These are phyloP conservation scores for Sebastolobus altivelis DNA, from an alignment of 2,797 vertebrate genomes.

Conservation along the genomic window DNA sequence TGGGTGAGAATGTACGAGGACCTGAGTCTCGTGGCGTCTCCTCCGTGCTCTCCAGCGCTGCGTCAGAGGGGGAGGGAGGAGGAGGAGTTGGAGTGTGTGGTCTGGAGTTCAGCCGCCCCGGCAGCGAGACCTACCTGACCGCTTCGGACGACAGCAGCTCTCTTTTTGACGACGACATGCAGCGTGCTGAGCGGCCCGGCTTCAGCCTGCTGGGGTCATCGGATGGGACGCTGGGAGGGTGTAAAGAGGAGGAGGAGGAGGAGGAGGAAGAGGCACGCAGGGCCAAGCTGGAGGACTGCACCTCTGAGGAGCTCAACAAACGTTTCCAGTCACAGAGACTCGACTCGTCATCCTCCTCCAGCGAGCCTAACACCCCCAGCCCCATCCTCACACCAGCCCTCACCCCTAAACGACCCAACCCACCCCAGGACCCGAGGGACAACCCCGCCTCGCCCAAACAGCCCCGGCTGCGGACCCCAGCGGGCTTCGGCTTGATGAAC, in stretches of 20 bases:
- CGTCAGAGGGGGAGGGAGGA: slow-evolving; percentile 85
- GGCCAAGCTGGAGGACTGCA: slow-evolving; percentile 83
- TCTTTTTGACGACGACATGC: slow-evolving; percentile 92
- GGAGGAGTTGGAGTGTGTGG: slow-evolving; percentile 58
- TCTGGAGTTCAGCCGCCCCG: slow-evolving; percentile 81
- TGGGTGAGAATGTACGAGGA: slow-evolving; percentile 54
- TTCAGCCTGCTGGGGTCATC: slow-evolving; percentile 62
- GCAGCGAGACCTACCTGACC: slow-evolving; percentile 92
- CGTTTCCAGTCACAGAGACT: slow-evolving; percentile 92
- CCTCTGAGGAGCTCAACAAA: slow-evolving; percentile 92
- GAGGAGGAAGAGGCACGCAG: slow-evolving; percentile 26
- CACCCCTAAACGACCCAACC: slow-evolving; percentile 86
- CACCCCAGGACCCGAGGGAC: slow-evolving; percentile 78
- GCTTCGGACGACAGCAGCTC: slow-evolving; percentile 96
- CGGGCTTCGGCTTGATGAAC: slow-evolving; percentile 84
- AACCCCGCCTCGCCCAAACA: slow-evolving; percentile 81
- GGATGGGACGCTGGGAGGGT: slow-evolving; percentile 28
- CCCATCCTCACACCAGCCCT: slow-evolving; percentile 87
- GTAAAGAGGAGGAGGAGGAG: slow-evolving; percentile 44
- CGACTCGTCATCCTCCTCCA: slow-evolving; percentile 92
- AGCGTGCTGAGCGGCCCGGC: slow-evolving; percentile 81
- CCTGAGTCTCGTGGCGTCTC: slow-evolving; percentile 79
- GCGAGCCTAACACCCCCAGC: slow-evolving; percentile 90
- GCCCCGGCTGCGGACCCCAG: slow-evolving; percentile 87
- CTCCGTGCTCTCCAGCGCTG: slow-evolving; percentile 85